Evolutionary conservation across 2,797 vertebrate species (phyloP), one percentile per base, ranked within the genome.

Genomic region (Sebastes glaucus): DNA sequence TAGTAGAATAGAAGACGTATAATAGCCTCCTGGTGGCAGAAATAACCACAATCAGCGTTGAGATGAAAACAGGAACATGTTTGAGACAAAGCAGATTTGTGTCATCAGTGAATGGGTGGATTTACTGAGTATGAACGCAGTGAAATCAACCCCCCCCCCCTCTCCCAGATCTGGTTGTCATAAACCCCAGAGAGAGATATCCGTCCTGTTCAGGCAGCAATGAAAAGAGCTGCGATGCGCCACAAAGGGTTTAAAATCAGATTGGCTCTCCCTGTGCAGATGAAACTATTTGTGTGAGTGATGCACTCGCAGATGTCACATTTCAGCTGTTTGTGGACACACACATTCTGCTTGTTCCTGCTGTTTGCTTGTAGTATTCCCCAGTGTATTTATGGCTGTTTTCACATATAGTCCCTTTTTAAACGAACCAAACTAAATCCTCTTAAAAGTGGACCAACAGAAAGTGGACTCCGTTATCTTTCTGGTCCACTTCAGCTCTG

Each of bases 161-260:
- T 1, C 38, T 16, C 38, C 38, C 38, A 7, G 38, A 42, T 42
- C 38, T 42, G 38, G 38, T 42, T 46, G 42, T 46, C 42, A 46
- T 27, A 65, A 59, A 77, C 73, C 62, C 61, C 23, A 0, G 69
- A 25, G 69, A 72, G 0, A 72, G n/a, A 1, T 42, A 53, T 78
- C n/a, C 28, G 49, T 82, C 56, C 46, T 46, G 68, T 77, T 87
- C 27, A 74, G 52, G 77, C 61, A 3, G 61, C 27, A 9, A 22
- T 59, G 66, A 56, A 28, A 81, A 66, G 6, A 3, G 52, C 65
- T 11, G n/a, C 6, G n/a, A 52, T 22, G 33, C 0, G 4, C 55
- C 69, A 6, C 9, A 22, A 7, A 65, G 23, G 77, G 4, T 65
- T 61, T 60, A 0, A 32, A 28, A 72, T 78, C 71, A 22, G 46